Evolutionary conservation across 1,140 invertebrate species (phyloP), one percentile per base, ranked within the genome.

Genomic region (Diorhabda elongata): DNA sequence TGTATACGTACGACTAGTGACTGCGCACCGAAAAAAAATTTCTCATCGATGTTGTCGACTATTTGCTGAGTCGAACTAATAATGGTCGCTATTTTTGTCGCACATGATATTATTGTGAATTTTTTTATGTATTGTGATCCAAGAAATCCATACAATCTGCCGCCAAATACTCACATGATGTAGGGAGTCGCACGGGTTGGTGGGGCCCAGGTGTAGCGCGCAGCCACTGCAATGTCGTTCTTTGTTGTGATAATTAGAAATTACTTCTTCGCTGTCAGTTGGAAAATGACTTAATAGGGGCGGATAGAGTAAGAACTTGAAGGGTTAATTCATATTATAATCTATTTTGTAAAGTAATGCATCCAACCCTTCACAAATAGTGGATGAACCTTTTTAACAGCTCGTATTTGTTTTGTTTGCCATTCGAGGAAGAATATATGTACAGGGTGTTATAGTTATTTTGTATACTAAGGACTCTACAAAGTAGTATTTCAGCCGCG

Each of bases 1-100:
- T 70, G 70, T 47, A 57, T 5, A 42, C 26, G 42, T 47, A 5
- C 45, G 11, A 59, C 7, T 58, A 42, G 64, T 47, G 64, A 45
- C 56, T 11, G 64, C 64, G 64, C 64, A 66, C 42, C 64, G 42
- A 26, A 11, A 26, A 26, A 42, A 11, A n/a, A 9, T 60, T 26
- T 11, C 58, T 26, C 58, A 42, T 60, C 58, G 58, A 42, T 6
- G 6, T 11, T 60, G 58, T 9, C 58, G 6, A 60, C 6, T 2
- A 11, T 6, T n/a, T 6, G 6, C 11, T 11, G 58, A 59, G 41
- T 52, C 47, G 47, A 52, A 52, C 47, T 52, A 52, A 52, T 52
- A 52, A 52, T 52, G 47, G n/a, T n/a, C 6, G 47, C 47, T 52
- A 52, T 52, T 52, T 52, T 52, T 52, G 47, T 52, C 47, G 47